These are phyloP conservation scores for Apodemus sylvaticus DNA, from an alignment of 2,113 vertebrate species.

Conservation along the genomic window DNA sequence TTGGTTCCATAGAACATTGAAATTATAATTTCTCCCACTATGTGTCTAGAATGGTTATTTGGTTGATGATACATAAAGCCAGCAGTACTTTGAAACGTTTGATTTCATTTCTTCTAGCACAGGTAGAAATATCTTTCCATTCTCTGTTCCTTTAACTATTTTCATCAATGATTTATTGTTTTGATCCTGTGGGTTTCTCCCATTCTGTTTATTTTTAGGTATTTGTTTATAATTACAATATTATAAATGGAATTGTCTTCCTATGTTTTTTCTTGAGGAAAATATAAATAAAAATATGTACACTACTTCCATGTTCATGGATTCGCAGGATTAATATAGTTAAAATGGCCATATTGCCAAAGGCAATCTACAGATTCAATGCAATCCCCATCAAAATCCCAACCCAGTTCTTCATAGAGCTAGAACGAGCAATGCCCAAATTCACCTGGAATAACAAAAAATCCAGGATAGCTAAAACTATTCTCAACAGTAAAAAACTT, in stretches of 20 bases:
- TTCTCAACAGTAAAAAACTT: no score
- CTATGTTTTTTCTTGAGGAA: neutral
- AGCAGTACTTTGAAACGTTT: neutral
- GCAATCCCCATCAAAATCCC: no score
- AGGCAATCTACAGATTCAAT: no score
- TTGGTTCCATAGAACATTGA: neutral
- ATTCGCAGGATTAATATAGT: no score
- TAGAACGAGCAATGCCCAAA: no score
- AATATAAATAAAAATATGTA: neutral
- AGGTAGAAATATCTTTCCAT: neutral
- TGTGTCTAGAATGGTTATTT: neutral
- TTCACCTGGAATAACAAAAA: no score
- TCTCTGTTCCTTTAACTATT: neutral
- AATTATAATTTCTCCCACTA: neutral
- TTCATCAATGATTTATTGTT: neutral
- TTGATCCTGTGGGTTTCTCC: neutral
- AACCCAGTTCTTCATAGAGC: no score
- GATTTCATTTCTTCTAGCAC: neutral
- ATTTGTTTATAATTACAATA: neutral
- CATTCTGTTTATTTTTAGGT: neutral
- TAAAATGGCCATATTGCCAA: no score
- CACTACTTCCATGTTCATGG: no score
- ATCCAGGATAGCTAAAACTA: no score
- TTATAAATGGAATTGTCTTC: neutral
- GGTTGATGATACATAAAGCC: rapidly evolving